Evolutionary conservation across 2,113 vertebrate genomes (phyloP), one percentile per base, ranked within the genome.

Genomic region (Prinia subflava): DNA sequence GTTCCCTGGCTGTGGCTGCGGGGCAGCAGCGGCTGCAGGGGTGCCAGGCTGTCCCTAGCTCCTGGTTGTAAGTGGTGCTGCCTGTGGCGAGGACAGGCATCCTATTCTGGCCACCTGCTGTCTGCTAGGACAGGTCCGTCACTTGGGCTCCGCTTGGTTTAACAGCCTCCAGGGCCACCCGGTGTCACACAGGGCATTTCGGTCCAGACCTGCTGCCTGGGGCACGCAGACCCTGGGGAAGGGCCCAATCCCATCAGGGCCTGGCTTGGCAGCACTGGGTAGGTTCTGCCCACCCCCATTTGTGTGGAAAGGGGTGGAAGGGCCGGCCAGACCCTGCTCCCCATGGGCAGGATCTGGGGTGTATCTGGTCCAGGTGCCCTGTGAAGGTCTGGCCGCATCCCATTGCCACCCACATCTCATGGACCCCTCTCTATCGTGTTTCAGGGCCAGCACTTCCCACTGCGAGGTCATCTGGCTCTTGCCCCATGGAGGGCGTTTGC

Each of bases 251-350:
- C 17, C 11, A 1, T 11, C 8, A 12, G 24, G 30, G 44, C 11
- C 9, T 6, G 16, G 8, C 12, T 30, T 24, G 37, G n/a, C 13
- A 85, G 13, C 0, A 0, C 31, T 0, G 1, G 11, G 33, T 30
- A 13, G 23, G 13, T 60, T 44, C 53, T 89, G 33, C 39, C 24
- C 30, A 17, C 8, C 1, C 3, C 2, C 28, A 39, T 39, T 28
- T 2, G 1, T 3, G 4, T 4, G 18, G 33, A 11, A 78, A 59
- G 25, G 2, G 17, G 10, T 9, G 44, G 22, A 46, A 44, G 19
- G 39, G 65, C 62, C 23, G 12, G 44, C 10, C 39, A 16, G 47
- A 23, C 22, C 37, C 17, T 33, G 42, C 37, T 57, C 21, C 10
- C 19, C 9, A 0, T 0, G 17, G 56, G 17, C 71, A 56, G 17